Evolutionary conservation across 2,888 invertebrate species (phyloP), one percentile per base, ranked within the genome.

Genomic region (Eugnorisma glareosa): DNA sequence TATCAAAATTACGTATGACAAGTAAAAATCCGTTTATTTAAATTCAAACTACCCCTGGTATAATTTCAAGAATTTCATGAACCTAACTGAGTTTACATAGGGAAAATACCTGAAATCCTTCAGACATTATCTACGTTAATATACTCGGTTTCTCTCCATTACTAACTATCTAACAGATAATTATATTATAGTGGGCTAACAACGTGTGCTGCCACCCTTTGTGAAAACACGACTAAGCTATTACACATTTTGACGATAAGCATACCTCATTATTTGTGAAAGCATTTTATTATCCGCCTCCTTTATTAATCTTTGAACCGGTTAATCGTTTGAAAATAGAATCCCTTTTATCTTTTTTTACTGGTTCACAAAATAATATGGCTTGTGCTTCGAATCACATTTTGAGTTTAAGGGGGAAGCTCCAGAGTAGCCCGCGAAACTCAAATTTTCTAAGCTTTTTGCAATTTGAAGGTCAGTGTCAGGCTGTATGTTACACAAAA

Each of bases 301-400:
- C 73, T 82, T 73, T 75, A 82, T 63, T 77, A 63, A 63, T 67
- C 61, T 67, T 61, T 75, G 81, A 84, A 59, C 48, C 54, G 85
- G n/a, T 48, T 57, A 71, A 70, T 82, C 59, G 66, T 74, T 84
- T 84, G 82, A 73, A 69, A 81, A 80, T 80, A 18, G 80, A 84
- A 69, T 57, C 40, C 10, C 21, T 37, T 51, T 48, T 54, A 24
- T 2, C 11, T n/a, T 67, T 61, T 15, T 66, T 24, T 45, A 37
- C 24, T 54, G 37, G 11, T 57, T 5, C 18, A 18, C 24, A 45
- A 64, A 77, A 37, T 51, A 57, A 28, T 57, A 48, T 10, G 13
- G 21, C 21, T 31, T 69, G 5, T 59, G 28, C 18, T 57, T 21
- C 0, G 13, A 21, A 21, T n/a, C n/a, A n/a, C 24, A 63, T 63